Percentiles rank a stretch among this genome's conserved stretches.
Conservation (phyloP, 2,113 vertebrate genomes). For the Tachysurus vachellii region DNA sequence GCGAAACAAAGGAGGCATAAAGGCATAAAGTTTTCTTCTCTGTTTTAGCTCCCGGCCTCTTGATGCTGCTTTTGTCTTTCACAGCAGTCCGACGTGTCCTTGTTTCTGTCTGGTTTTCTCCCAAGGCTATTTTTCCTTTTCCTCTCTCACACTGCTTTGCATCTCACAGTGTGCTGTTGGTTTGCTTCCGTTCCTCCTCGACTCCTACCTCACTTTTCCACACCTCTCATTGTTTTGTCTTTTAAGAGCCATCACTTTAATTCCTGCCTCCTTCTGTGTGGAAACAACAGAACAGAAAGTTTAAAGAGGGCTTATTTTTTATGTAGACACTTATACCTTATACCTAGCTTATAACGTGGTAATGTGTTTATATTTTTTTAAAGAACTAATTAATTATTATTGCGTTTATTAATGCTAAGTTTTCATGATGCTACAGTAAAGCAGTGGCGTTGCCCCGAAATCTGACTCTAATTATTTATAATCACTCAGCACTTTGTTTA, state of each 20-base stretch:
- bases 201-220: background rate
- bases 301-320: background rate
- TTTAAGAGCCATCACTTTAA: background rate
- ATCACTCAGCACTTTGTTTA: too few relatives aligned
- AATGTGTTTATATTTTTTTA: background rate
- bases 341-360: background rate
- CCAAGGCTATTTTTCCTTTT: background rate
- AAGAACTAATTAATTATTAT: background rate
- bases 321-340: background rate
- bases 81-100: background rate
- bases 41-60: background rate
- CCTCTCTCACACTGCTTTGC: background rate
- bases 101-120: background rate
- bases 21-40: background rate
- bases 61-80: background rate
- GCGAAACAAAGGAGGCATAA: conserved; percentile 28
- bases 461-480: too few relatives aligned
- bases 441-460: background rate
- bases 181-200: background rate
- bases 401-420: background rate
- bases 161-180: background rate
- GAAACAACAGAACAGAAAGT: background rate
- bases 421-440: background rate
- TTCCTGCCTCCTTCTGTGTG: background rate
- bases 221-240: background rate